These are phyloP conservation scores for Hydrocynus forskahlii DNA, from an alignment of 2,797 vertebrate genomes.

Conservation along the genomic window DNA sequence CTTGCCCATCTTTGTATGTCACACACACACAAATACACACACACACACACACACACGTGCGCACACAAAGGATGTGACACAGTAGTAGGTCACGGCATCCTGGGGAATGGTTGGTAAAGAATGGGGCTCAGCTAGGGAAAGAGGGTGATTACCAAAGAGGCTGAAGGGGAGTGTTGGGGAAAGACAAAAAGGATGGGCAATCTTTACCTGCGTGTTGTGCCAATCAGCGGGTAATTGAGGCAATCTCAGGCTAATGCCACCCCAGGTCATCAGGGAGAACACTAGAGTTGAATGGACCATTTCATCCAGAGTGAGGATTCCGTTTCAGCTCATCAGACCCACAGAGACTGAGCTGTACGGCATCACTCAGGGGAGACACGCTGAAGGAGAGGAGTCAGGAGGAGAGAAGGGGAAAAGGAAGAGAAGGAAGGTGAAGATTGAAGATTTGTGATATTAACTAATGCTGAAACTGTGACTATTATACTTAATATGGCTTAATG, in stretches of 20 bases:
- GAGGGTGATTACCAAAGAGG: background rate
- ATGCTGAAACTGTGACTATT: too few relatives aligned
- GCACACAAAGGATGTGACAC: slow-evolving; percentile 21
- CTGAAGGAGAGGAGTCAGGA: background rate
- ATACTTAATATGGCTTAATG: too few relatives aligned
- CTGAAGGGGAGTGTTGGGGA: background rate
- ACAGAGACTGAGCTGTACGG: background rate
- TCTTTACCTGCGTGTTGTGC: slow-evolving; percentile 24
- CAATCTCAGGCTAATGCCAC: slow-evolving; percentile 49
- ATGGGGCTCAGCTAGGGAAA: slow-evolving; percentile 7
- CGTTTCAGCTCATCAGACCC: slow-evolving; percentile 27
- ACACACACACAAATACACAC: background rate
- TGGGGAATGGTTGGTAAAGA: slow-evolving; percentile 8
- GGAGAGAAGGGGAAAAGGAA: background rate
- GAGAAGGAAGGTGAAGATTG: background rate
- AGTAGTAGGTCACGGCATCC: slow-evolving; percentile 14
- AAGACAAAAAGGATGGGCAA: slow-evolving; percentile 3
- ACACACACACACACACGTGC: too few relatives aligned
- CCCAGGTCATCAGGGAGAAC: slow-evolving; percentile 17
- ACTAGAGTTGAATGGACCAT: slow-evolving; percentile 21
- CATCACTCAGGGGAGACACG: background rate
- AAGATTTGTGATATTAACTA: background rate
- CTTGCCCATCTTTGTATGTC: slow-evolving; percentile 25
- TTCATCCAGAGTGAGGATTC: slow-evolving; percentile 29
- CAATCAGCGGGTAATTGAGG: slow-evolving; percentile 52